Percentiles rank a stretch among this genome's conserved stretches.
These are phyloP conservation scores for Oxyscelio sp. DNA, from an alignment of 2,888 invertebrate genomes.

Conservation along the genomic window DNA sequence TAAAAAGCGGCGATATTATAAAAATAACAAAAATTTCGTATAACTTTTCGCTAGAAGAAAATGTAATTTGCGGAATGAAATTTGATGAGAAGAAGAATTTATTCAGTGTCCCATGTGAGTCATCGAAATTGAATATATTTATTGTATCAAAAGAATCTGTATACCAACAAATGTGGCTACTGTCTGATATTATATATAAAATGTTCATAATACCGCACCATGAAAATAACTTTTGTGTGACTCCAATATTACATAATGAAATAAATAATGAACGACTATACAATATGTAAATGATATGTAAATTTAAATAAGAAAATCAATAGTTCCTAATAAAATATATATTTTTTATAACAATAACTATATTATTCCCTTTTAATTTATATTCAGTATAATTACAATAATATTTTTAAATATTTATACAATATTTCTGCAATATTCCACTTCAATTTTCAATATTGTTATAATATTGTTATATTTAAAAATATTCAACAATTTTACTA, in stretches of 20 bases:
- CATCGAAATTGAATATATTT: not conserved
- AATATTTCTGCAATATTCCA: no score
- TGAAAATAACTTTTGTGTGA: not conserved
- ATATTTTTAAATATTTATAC: no score
- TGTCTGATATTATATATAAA: not conserved
- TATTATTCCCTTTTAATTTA: no score
- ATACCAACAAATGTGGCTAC: not conserved
- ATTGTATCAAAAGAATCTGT: not conserved
- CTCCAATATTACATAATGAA: not conserved
- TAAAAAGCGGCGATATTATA: not conserved
- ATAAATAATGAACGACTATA: not conserved
- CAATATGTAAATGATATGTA: no score
- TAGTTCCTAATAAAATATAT: no score
- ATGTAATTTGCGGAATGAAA: not conserved
- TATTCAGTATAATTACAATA: no score
- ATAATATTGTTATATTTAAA: no score
- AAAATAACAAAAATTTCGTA: conserved; percentile 1
- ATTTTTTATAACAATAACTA: no score
- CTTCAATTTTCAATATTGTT: no score
- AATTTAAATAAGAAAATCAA: no score
- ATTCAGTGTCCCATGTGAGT: not conserved
- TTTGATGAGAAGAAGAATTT: not conserved
- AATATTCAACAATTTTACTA: no score
- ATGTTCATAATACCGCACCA: not conserved
- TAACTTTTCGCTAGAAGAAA: not conserved